Percentiles rank a stretch among this genome's conserved stretches.
These are phyloP conservation scores for Steatocranus sp. DNA, from an alignment of 2,797 vertebrate genomes.

Conservation along the genomic window DNA sequence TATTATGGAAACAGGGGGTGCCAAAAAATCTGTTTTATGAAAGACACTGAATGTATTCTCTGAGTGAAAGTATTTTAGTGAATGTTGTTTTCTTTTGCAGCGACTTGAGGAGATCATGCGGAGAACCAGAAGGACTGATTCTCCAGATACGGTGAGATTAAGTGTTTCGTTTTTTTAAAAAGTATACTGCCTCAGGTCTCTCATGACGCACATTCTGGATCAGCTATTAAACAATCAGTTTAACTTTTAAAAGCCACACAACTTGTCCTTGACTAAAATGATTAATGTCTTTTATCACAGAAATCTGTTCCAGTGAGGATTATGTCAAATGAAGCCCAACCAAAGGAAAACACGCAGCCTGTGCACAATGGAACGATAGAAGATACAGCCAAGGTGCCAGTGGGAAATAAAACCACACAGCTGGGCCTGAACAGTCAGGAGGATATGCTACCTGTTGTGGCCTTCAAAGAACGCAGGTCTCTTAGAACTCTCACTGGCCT, in stretches of 20 bases:
- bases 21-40: neutral
- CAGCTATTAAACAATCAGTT: neutral
- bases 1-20: neutral
- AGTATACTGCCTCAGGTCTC: slow-evolving; percentile 18
- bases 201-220: slow-evolving; percentile 32
- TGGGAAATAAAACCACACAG: slow-evolving; percentile 79
- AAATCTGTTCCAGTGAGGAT: slow-evolving; percentile 43
- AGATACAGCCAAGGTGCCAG: slow-evolving; percentile 79
- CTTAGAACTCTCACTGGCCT: slow-evolving; percentile 83
- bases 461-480: slow-evolving; percentile 90
- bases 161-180: neutral
- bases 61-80: neutral
- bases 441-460: slow-evolving; percentile 85
- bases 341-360: slow-evolving; percentile 86
- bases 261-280: neutral
- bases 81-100: slow-evolving; percentile 67
- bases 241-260: neutral
- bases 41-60: neutral
- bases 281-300: slow-evolving; percentile 18
- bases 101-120: slow-evolving; percentile 98
- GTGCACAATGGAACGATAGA: slow-evolving; percentile 80
- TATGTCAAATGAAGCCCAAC: slow-evolving; percentile 45
- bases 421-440: slow-evolving; percentile 79
- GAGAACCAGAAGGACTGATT: slow-evolving; percentile 88
- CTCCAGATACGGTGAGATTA: slow-evolving; percentile 80